phyloP scores from a whole-genome alignment of 2,797 vertebrate genomes.

The Sebastes diploproa region DNA sequence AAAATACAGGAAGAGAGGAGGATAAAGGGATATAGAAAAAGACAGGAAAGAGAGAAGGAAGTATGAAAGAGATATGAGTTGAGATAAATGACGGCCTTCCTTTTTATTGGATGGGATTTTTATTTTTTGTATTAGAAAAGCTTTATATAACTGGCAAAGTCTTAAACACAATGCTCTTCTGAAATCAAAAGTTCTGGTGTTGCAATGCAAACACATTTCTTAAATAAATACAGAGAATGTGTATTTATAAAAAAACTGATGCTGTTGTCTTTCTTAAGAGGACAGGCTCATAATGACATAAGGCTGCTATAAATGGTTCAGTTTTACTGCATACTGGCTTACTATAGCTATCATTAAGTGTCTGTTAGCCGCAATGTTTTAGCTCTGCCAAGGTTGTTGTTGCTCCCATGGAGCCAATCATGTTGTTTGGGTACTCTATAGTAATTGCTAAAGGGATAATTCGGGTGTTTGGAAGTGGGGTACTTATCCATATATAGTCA shows the following conservation, averaged over 20 bases:
- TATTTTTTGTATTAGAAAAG: background rate
- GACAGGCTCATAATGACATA: background rate
- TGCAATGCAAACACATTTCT: background rate
- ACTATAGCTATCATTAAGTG: background rate
- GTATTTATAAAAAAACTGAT: background rate
- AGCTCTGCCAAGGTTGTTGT: background rate
- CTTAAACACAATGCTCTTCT: background rate
- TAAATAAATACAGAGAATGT: too few species aligned
- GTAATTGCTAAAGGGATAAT: background rate
- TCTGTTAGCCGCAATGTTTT: background rate
- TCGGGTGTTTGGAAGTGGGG: too few species aligned
- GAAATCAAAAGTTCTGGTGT: background rate
- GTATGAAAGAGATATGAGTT: background rate
- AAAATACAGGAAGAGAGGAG: background rate
- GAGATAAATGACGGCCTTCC: background rate
- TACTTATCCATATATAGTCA: too few species aligned
- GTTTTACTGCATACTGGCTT: background rate
- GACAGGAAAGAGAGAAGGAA: background rate
- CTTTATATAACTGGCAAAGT: background rate
- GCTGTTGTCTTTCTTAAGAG: background rate
- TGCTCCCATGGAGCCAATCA: background rate
- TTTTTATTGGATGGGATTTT: background rate
- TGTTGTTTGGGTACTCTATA: background rate
- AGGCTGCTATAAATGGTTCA: background rate
- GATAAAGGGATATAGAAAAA: background rate